Evolutionary conservation across 2,797 vertebrate genomes (phyloP).

Genomic region (Crenuchus spilurus): DNA sequence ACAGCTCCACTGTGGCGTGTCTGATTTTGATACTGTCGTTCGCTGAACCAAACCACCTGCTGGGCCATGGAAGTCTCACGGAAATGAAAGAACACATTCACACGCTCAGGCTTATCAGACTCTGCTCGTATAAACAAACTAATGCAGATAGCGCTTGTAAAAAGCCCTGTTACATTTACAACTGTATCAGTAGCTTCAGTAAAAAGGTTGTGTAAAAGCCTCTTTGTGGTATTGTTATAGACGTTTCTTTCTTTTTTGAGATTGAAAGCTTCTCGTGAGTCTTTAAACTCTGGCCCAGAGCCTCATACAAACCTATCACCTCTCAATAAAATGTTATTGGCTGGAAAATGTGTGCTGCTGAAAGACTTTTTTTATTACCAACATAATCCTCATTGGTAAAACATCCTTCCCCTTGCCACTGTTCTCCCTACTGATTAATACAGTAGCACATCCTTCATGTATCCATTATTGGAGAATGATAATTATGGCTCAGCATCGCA

Average conservation of each 20-base stretch:
- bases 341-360: background rate
- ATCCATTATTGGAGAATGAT: no score
- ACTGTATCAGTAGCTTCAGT: constrained; percentile 5
- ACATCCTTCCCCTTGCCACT: background rate
- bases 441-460: no score
- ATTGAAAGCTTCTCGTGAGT: background rate
- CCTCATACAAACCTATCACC: background rate
- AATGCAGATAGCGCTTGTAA: background rate
- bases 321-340: background rate
- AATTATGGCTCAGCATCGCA: background rate
- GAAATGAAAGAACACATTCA: constrained; percentile 6
- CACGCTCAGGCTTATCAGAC: background rate
- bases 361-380: background rate
- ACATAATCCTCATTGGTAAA: background rate
- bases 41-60: constrained; percentile 10
- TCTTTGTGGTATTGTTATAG: constrained; percentile 15
- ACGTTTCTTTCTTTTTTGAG: no score
- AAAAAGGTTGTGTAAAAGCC: constrained; percentile 10
- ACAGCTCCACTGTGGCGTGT: background rate
- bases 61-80: background rate
- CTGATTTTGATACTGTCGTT: constrained; percentile 18
- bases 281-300: background rate
- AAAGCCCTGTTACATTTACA: background rate
- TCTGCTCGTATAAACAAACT: background rate
- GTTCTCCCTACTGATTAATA: background rate